phyloP scores from a whole-genome alignment of 2,797 vertebrate species.

The Mus minutoides region DNA sequence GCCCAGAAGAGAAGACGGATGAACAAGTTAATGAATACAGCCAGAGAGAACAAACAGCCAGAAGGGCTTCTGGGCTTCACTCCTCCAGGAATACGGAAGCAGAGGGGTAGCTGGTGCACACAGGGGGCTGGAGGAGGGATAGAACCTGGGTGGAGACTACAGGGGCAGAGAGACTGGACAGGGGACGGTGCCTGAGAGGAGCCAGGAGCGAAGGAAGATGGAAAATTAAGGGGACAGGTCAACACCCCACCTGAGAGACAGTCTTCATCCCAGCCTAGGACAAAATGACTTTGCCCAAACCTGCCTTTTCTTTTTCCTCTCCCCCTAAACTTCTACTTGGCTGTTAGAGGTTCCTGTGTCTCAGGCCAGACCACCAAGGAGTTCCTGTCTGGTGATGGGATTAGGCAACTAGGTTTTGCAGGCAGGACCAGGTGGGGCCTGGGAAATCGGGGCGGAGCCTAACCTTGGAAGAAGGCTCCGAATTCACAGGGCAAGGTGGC shows the following conservation, averaged over 20 bases:
- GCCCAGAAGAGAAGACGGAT: not conserved
- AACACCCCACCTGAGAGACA: not conserved
- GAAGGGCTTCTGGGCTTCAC: not conserved
- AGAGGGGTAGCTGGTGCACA: not conserved
- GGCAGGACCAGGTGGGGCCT: not conserved
- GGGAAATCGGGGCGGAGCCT: constrained; percentile 35
- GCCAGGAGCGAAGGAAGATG: not conserved
- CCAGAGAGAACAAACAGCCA: not conserved
- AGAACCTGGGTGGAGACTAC: not conserved
- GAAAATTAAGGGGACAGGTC: not conserved
- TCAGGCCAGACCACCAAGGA: not conserved
- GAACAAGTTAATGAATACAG: not conserved
- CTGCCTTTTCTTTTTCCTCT: not conserved
- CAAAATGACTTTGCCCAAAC: not conserved
- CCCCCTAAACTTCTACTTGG: not conserved
- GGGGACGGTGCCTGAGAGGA: not conserved
- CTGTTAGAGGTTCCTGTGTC: not conserved
- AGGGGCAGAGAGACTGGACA: not conserved
- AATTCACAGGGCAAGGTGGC: constrained; percentile 91
- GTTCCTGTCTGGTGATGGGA: not conserved
- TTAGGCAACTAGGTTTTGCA: not conserved
- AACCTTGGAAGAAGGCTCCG: constrained; percentile 92
- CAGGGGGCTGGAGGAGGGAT: not conserved
- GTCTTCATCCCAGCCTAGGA: not conserved
- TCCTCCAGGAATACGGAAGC: not conserved